phyloP scores from a whole-genome alignment of 2,888 invertebrate genomes.

The Ischnura elegans region DNA sequence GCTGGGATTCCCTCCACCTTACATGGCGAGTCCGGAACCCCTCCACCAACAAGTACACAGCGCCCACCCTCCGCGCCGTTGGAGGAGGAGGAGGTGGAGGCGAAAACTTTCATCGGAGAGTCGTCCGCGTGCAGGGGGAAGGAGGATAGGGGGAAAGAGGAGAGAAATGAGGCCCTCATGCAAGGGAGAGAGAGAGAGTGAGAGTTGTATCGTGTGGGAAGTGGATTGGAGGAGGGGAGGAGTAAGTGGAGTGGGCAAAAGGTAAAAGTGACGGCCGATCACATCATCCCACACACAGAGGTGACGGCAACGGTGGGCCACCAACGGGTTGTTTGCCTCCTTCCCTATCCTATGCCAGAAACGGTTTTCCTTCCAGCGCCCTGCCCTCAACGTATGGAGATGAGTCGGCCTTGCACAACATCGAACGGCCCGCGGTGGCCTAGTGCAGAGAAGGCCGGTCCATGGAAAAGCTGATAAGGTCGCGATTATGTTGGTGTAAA shows the following conservation, averaged over 20 bases:
- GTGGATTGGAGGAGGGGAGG: neutral
- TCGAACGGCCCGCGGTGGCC: too few species aligned
- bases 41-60: neutral
- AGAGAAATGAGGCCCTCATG: neutral
- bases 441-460: too few species aligned
- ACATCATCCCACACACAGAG: constrained; percentile 55
- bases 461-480: too few species aligned
- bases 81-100: neutral
- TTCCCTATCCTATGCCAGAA: neutral
- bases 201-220: constrained; percentile 13
- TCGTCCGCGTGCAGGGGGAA: neutral
- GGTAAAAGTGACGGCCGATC: constrained; percentile 32
- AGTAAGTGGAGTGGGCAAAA: neutral
- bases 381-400: neutral
- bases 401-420: too few species aligned
- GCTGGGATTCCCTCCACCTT: constrained; percentile 33
- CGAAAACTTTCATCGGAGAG: constrained; percentile 58
- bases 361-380: neutral
- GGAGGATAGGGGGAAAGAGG: neutral
- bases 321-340: neutral
- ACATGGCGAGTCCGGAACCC: neutral
- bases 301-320: constrained; percentile 37
- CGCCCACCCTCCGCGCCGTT: constrained; percentile 16
- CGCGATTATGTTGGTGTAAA: too few species aligned
- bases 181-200: neutral